Conservation (phyloP, 64 coral and sea anemone genomes). For the Acropora tenuis region DNA sequence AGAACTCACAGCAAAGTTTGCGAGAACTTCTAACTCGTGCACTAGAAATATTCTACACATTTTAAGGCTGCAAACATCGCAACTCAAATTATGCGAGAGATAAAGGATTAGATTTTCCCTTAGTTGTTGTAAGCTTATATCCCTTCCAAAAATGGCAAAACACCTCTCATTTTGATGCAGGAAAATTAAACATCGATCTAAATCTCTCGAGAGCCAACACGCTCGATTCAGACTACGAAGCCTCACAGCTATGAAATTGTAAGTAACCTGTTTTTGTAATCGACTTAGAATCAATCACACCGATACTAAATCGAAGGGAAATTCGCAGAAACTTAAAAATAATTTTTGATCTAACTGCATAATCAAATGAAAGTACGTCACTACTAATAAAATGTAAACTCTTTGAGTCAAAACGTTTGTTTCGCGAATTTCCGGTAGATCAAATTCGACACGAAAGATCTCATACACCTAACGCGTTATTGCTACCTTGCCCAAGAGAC, state of each 20-base stretch:
- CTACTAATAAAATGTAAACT: background rate
- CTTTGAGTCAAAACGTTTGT: background rate
- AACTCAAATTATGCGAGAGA: background rate
- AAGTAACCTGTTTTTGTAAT: background rate
- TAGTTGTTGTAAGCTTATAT: background rate
- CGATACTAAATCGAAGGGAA: background rate
- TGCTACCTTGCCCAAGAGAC: background rate
- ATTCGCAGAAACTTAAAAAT: background rate
- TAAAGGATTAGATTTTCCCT: too few species aligned
- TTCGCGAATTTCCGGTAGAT: conserved; percentile 12
- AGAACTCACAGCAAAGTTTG: background rate
- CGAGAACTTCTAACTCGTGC: background rate
- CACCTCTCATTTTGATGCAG: background rate
- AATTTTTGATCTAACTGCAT: background rate
- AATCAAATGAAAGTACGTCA: conserved; percentile 18
- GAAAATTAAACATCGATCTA: background rate
- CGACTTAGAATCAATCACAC: background rate
- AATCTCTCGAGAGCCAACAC: background rate
- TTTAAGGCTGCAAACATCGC: background rate
- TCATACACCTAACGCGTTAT: background rate
- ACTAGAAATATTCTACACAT: background rate
- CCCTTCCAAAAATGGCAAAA: background rate
- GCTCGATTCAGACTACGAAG: background rate
- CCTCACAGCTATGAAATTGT: background rate
- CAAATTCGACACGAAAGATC: background rate